Percentiles rank a stretch among this genome's conserved stretches.
phyloP scores from a whole-genome alignment of 1,140 invertebrate species.

The Ptiloglossa arizonensis region DNA sequence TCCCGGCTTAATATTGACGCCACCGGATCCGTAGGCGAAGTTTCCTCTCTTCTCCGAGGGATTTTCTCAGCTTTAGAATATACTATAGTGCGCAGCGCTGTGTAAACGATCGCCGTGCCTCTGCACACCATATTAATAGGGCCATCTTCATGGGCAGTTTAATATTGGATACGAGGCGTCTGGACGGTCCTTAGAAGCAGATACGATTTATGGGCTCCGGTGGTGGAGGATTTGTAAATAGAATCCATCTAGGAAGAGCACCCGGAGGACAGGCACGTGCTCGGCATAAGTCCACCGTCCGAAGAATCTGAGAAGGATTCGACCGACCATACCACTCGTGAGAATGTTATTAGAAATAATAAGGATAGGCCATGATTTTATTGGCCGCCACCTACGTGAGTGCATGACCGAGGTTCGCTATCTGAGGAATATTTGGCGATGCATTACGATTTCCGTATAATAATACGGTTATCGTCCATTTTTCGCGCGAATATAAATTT shows the following conservation, averaged over 20 bases:
- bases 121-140: slow-evolving; percentile 61
- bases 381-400: not conserved
- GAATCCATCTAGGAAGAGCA: slow-evolving; percentile 46
- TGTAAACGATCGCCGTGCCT: slow-evolving; percentile 57
- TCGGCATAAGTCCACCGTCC: slow-evolving; percentile 43
- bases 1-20: slow-evolving; percentile 56
- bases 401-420: not conserved
- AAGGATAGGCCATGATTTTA: no score
- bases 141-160: slow-evolving; percentile 56
- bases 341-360: slow-evolving; percentile 33
- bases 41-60: slow-evolving; percentile 62
- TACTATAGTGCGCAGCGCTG: slow-evolving; percentile 29
- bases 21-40: slow-evolving; percentile 52
- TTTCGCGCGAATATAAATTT: no score
- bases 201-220: slow-evolving; percentile 65
- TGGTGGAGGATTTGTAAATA: slow-evolving; percentile 66
- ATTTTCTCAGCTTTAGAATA: slow-evolving; percentile 63
- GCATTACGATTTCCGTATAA: no score
- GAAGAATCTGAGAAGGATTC: slow-evolving; percentile 13
- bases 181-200: slow-evolving; percentile 54
- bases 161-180: slow-evolving; percentile 52
- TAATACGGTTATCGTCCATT: no score
- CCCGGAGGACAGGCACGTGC: slow-evolving; percentile 49
- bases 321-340: not conserved
- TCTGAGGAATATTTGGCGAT: no score